Conservation (phyloP, 2,797 vertebrate species). For the Scleropages formosus region DNA sequence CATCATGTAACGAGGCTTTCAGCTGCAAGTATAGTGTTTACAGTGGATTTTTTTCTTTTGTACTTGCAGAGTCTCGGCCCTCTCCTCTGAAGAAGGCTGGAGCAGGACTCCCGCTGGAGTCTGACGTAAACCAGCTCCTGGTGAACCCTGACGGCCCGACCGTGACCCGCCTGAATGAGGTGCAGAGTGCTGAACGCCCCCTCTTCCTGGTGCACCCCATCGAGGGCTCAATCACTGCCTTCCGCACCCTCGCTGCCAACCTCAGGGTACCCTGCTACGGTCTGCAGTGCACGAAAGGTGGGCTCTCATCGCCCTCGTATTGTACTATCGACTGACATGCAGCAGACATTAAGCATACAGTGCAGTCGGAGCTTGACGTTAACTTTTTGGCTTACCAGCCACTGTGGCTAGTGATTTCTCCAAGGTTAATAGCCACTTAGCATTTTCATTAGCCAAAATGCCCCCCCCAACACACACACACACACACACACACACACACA, state of each 20-base stretch:
- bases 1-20: conserved; percentile 4
- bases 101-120: conserved; percentile 52
- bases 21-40: conserved; percentile 3
- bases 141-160: conserved; percentile 85
- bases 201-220: conserved; percentile 94
- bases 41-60: conserved; percentile 30
- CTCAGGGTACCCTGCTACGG: conserved; percentile 89
- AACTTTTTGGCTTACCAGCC: not conserved
- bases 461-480: no score
- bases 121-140: conserved; percentile 76
- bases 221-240: conserved; percentile 83
- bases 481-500: no score
- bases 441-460: no score
- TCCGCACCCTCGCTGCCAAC: conserved; percentile 76
- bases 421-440: no score
- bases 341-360: not conserved
- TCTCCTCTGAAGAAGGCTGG: conserved; percentile 47
- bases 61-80: conserved; percentile 58
- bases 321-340: no score
- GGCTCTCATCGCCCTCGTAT: not conserved
- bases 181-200: conserved; percentile 80
- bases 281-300: conserved; percentile 93
- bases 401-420: not conserved
- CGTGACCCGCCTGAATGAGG: conserved; percentile 73
- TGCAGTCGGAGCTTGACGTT: not conserved